Evolutionary conservation across 2,113 vertebrate genomes (phyloP).

Genomic region (Gallinago undulata): DNA sequence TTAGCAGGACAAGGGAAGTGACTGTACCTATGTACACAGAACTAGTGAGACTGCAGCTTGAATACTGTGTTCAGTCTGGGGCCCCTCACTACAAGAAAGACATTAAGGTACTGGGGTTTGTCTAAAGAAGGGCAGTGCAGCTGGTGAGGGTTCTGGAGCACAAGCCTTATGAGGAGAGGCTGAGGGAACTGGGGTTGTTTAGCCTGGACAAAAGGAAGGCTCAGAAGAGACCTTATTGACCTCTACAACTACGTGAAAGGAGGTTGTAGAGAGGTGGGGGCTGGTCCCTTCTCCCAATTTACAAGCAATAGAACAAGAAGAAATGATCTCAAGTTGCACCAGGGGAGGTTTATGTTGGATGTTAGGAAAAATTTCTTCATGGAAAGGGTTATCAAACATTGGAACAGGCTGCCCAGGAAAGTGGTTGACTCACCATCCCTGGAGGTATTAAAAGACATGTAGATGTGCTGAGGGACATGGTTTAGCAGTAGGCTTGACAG

Average conservation of each 20-base stretch:
- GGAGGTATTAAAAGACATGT: background rate
- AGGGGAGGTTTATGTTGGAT: background rate
- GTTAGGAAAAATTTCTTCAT: background rate
- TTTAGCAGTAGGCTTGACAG: background rate
- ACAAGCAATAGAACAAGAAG: background rate
- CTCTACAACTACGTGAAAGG: background rate
- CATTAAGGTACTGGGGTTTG: accelerated
- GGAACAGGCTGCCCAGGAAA: background rate
- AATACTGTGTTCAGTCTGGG: background rate
- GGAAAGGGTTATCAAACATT: background rate
- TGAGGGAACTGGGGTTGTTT: background rate
- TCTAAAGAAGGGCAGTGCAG: accelerated
- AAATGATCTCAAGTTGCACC: background rate
- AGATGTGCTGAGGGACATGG: background rate
- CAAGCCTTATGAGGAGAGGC: background rate
- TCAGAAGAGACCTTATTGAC: accelerated
- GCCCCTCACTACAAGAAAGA: background rate
- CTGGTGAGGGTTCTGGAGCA: background rate
- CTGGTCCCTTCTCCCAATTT: accelerated
- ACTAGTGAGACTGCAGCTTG: accelerated
- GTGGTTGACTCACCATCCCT: background rate
- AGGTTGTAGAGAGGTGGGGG: accelerated
- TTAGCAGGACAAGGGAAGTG: background rate
- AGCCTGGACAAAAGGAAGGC: background rate
- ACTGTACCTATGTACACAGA: accelerated